Base-by-base conservation (phyloP, 2,888 invertebrate genomes). In the Watsonalla binaria region DNA sequence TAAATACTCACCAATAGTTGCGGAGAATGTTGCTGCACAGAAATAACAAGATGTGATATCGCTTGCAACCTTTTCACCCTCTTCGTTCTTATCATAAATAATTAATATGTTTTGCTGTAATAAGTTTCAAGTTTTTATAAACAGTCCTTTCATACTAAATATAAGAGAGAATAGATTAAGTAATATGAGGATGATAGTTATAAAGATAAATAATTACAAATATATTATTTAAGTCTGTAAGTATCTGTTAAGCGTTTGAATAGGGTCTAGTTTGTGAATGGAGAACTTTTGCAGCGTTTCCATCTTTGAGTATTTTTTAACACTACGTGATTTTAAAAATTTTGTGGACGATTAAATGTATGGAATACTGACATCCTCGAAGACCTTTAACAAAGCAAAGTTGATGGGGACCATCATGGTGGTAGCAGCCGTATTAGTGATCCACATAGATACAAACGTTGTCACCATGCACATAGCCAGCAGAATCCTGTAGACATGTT, bases 401-500 rank as follows among this genome's bases (percentile, higher is more conserved):
- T 95, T 94, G 57, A 97, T 97, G 0, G 97, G 97, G 47, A 96
- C 94, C 97, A 97, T 97, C 96, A 97, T 96, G 0, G 96, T 96
- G 0, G 96, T 94, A 0, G 96, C 96, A 5, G 97, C 97, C 0
- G 97, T 97, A 79, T 98, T 98, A 15, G 96, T 96, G 57, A 98
- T 96, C 97, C 97, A 98, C 97, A 97, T 97, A 0, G 97, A 97
- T 51, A 97, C 92, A 64, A 97, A 96, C 94, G 96, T 96, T 0
- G 97, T 96, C 0, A 96, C 96, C 51, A 93, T 83, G 80, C 95
- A 94, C 61, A 97, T 90, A 0, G 96, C 96, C 65, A 96, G 92
- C 73, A 97, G 93, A 57, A 97, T 86, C 76, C 95, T 95, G 65
- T 33, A 5, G 9, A 78, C 76, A 58, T 53, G 45, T 24, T 49